Conservation (phyloP, 2,888 invertebrate species). For the Amorpha juglandis region DNA sequence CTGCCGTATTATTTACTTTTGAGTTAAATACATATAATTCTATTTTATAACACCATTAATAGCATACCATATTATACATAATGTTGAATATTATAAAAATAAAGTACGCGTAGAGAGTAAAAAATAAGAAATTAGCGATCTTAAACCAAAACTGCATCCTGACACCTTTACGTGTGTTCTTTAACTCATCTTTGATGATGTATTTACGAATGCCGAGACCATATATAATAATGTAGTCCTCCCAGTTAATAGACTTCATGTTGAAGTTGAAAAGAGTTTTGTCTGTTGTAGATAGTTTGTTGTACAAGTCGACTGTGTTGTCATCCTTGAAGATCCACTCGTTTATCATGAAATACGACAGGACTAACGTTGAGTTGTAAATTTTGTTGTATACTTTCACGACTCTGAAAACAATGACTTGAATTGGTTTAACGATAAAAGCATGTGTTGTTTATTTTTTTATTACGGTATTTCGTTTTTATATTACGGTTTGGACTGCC, state of each 20-base stretch:
- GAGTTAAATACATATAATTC: too few species aligned
- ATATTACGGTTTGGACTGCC: too few species aligned
- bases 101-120: background rate
- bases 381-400: slow-evolving; percentile 34
- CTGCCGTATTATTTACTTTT: too few species aligned
- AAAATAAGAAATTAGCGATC: background rate
- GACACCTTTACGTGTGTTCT: background rate
- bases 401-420: slow-evolving; percentile 32
- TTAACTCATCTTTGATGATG: slow-evolving; percentile 6
- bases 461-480: too few species aligned
- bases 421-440: too few species aligned
- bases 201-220: background rate
- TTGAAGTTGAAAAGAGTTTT: slow-evolving; percentile 38
- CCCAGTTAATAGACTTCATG: slow-evolving; percentile 28
- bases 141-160: slow-evolving; percentile 12
- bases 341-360: slow-evolving; percentile 32
- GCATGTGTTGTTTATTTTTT: too few species aligned
- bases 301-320: slow-evolving; percentile 12
- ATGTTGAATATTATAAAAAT: background rate
- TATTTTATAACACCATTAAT: background rate
- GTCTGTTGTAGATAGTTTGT: slow-evolving; percentile 34
- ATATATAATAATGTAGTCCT: background rate
- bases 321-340: slow-evolving; percentile 31
- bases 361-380: slow-evolving; percentile 26
- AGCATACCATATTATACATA: background rate